phyloP scores from a whole-genome alignment of 2,113 vertebrate species.

The Electrona antarctica region DNA sequence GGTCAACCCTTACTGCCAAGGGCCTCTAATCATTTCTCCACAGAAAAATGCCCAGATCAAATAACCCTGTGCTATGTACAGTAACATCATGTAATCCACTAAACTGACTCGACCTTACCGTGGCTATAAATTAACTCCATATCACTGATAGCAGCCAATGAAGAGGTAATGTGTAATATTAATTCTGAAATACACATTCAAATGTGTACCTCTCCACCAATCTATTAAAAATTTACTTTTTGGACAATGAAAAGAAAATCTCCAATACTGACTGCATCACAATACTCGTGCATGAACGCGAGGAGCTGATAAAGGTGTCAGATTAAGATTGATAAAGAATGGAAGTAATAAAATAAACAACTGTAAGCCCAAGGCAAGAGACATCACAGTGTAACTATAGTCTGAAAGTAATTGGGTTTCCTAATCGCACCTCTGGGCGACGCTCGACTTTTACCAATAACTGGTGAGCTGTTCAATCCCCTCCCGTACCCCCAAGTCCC shows the following conservation, averaged over 20 bases:
- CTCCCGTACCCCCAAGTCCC: conserved; percentile 52
- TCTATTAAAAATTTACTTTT: background rate
- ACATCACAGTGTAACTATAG: conserved; percentile 53
- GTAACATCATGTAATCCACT: conserved; percentile 54
- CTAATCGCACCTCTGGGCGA: conserved; percentile 78
- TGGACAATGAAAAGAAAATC: conserved; percentile 9
- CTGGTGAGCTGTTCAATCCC: conserved; percentile 74
- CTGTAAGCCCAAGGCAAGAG: conserved; percentile 71
- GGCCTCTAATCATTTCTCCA: conserved; percentile 58
- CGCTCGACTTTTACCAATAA: conserved; percentile 78
- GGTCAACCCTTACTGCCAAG: conserved; percentile 58
- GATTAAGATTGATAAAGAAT: conserved; percentile 73
- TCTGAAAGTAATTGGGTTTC: conserved; percentile 78
- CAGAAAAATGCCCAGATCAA: conserved; percentile 37
- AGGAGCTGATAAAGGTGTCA: conserved; percentile 55
- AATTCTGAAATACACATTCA: background rate
- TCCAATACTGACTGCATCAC: conserved; percentile 14
- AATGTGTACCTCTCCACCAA: background rate
- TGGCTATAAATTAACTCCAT: conserved; percentile 41
- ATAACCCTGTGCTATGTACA: conserved; percentile 37
- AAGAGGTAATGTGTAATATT: background rate
- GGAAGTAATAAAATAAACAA: conserved; percentile 78
- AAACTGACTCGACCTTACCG: conserved; percentile 29
- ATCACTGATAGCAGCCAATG: conserved; percentile 29
- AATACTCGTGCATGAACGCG: conserved; percentile 5